Base-by-base conservation (phyloP, 2,113 vertebrate species). In the Dunckerocampus dactyliophorus region DNA sequence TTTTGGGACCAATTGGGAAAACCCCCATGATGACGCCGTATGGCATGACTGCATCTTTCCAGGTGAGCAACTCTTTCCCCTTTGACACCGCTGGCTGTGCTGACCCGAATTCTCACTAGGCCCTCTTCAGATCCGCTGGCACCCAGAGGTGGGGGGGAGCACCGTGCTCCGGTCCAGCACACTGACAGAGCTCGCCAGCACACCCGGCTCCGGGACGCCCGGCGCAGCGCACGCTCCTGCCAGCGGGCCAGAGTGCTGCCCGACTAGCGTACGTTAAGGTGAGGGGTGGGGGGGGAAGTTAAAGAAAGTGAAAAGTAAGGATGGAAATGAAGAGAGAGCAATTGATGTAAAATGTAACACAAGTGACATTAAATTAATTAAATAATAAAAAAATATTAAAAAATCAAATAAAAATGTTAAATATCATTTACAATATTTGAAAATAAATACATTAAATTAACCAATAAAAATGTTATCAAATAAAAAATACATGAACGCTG, bases 101-200 rank as follows among this genome's bases (percentile, higher is more conserved):
- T 91, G 89, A 92, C 90, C 90, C 90, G 89, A 52, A 88, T 87
- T 67, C 82, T 86, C 84, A 91, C 80, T 83, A 92, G 89, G 83
- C 90, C 90, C 69, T 92, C 90, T 79, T 90, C 90, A 63, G 90
- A 92, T 84, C 89, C 90, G 74, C 90, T 84, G 83, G 87, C 73
- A 59, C 83, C 89, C 79, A 92, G 76, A 71, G 84, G 70, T 14
- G 88, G 82, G 3, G 89, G 85, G 14, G 87, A 67, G 60, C 19
- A 80, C 2, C 74, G 85, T 2, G 87, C 84, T n/a, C 85, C 88
- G n/a, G 86, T 85, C 90, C 89, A 92, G 84, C 90, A 91, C 76
- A 89, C 79, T 8, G 89, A 89, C 79, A 92, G 87, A 66, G 90
- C 80, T 45, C 88, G 87, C 90, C 90, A 92, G 79, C 89, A 91